phyloP scores from a whole-genome alignment of 1,140 invertebrate species.

The Rhynchophorus ferrugineus region DNA sequence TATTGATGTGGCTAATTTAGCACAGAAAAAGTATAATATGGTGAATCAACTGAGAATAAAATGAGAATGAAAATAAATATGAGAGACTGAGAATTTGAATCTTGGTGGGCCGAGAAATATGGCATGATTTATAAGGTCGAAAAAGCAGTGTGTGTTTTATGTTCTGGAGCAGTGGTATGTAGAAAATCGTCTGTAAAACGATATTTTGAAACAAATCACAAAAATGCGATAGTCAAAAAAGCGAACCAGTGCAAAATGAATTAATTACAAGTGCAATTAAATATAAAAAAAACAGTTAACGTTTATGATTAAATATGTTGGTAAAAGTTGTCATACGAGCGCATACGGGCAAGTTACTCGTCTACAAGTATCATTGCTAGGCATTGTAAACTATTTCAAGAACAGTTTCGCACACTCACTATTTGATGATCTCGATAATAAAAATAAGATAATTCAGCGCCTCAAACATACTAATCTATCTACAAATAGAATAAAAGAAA shows the following conservation, averaged over 20 bases:
- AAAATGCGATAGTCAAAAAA: slow-evolving; percentile 14
- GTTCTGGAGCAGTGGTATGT: slow-evolving; percentile 23
- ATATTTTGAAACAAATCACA: slow-evolving; percentile 24
- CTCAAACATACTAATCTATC: slow-evolving; percentile 23
- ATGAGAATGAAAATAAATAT: slow-evolving; percentile 14
- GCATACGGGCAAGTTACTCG: slow-evolving; percentile 19
- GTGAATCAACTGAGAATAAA: no score
- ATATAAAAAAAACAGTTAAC: slow-evolving; percentile 21
- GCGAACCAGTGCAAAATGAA: slow-evolving; percentile 18
- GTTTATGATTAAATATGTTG: slow-evolving; percentile 24
- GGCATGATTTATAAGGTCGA: slow-evolving; percentile 20
- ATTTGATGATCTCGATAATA: slow-evolving; percentile 23
- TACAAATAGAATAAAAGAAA: slow-evolving; percentile 28
- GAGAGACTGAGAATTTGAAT: slow-evolving; percentile 21
- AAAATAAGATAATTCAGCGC: slow-evolving; percentile 23
- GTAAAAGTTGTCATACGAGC: slow-evolving; percentile 14
- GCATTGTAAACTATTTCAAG: slow-evolving; percentile 1
- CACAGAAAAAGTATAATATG: slow-evolving; percentile 18
- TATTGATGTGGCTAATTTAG: slow-evolving; percentile 18
- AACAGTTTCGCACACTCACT: slow-evolving; percentile 11
- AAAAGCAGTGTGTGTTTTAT: slow-evolving; percentile 27
- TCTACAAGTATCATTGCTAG: slow-evolving; percentile 22
- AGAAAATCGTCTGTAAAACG: slow-evolving; percentile 25
- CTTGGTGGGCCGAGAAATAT: slow-evolving; percentile 24
- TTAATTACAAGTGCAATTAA: slow-evolving; percentile 18